Conservation (phyloP, 2,113 vertebrate species). For the Rostratula benghalensis region DNA sequence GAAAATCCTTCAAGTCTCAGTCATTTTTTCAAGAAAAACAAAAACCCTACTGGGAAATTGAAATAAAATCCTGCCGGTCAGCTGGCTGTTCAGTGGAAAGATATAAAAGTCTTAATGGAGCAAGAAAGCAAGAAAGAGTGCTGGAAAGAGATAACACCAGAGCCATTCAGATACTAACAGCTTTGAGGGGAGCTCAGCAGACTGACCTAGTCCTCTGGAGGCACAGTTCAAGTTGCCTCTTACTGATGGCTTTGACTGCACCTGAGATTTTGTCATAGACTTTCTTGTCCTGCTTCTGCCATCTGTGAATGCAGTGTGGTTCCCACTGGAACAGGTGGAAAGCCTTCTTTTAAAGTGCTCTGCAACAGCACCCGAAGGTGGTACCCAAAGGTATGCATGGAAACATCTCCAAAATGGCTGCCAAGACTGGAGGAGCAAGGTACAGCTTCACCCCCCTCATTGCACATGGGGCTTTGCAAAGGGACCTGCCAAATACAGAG, state of each 20-base stretch:
- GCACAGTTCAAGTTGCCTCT: not conserved
- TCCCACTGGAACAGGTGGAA: not conserved
- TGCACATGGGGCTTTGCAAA: not conserved
- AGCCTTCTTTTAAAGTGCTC: not conserved
- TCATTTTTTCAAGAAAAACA: conserved; percentile 20
- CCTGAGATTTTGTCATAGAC: not conserved
- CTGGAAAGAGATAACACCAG: conserved; percentile 8
- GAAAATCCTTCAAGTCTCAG: conserved; percentile 15
- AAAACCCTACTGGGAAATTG: not conserved
- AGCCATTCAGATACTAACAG: not conserved
- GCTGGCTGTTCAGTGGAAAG: not conserved
- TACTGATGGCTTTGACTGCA: not conserved
- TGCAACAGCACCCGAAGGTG: not conserved
- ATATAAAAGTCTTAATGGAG: not conserved
- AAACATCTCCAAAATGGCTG: not conserved
- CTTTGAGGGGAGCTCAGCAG: not conserved
- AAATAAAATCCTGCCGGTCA: conserved; percentile 6
- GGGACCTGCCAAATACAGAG: not conserved
- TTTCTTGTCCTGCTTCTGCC: not conserved
- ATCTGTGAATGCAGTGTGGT: accelerated
- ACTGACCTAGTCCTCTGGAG: not conserved
- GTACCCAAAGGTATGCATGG: not conserved
- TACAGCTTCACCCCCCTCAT: not conserved
- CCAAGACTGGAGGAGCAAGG: not conserved
- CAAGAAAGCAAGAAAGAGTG: too few species aligned